Evolutionary conservation across 2,888 invertebrate species (phyloP).

Genomic region (Polia nebulosa): DNA sequence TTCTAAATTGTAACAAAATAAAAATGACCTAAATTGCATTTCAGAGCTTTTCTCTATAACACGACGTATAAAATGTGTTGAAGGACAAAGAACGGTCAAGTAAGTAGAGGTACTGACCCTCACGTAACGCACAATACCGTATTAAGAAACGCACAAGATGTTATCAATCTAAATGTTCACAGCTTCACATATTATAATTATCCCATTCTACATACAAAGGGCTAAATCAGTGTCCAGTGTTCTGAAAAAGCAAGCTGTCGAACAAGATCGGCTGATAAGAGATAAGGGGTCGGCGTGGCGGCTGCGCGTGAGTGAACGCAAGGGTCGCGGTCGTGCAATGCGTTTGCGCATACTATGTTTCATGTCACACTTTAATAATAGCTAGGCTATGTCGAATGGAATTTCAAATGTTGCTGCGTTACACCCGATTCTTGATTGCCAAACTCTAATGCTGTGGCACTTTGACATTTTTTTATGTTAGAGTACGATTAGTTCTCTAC

Average conservation of each 20-base stretch:
- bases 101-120: not conserved
- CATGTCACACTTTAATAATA: conserved; percentile 26
- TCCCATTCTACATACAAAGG: conserved; percentile 35
- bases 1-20: too few relatives aligned
- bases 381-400: not conserved
- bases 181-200: conserved; percentile 25
- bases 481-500: not conserved
- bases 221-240: conserved; percentile 31
- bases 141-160: conserved; percentile 27
- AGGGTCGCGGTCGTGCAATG: conserved; percentile 64
- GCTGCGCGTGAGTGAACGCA: conserved; percentile 59
- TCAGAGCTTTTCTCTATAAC: too few relatives aligned
- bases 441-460: not conserved
- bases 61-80: too few relatives aligned
- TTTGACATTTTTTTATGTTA: not conserved
- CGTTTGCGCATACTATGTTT: conserved; percentile 20
- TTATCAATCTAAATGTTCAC: conserved; percentile 38
- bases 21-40: too few relatives aligned
- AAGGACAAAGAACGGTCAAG: conserved; percentile 17
- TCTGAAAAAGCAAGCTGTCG: conserved; percentile 35
- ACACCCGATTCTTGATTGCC: not conserved
- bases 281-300: conserved; percentile 51
- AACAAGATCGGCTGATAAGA: conserved; percentile 59
- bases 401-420: not conserved
- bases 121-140: conserved; percentile 15